These are phyloP conservation scores for Disparrhopalites patrizii DNA, from an alignment of 2,888 invertebrate genomes.

Conservation along the genomic window DNA sequence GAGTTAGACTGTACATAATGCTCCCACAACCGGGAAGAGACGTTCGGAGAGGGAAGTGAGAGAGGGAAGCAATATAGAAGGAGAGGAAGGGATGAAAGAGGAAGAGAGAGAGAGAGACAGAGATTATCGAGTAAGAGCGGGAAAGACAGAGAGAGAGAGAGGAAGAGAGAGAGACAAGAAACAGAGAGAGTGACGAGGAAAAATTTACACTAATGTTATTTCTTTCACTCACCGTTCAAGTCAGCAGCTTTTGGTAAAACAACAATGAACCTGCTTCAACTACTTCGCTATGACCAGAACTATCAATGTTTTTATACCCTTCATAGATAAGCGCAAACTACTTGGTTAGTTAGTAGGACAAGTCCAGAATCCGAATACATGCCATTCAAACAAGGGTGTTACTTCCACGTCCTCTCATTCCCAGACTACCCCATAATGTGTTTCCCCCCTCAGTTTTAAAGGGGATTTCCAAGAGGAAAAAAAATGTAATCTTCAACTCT, in stretches of 20 bases:
- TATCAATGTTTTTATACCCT: neutral
- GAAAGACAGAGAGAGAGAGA: neutral
- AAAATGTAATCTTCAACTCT: too few relatives aligned
- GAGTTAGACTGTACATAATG: too few relatives aligned
- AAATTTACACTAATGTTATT: neutral
- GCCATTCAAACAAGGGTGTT: neutral
- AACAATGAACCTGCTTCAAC: neutral
- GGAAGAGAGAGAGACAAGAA: neutral
- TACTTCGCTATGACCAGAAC: slow-evolving; percentile 2
- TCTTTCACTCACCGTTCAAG: slow-evolving; percentile 5
- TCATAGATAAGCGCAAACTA: slow-evolving; percentile 3
- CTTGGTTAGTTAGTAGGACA: slow-evolving; percentile 2
- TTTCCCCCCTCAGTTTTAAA: too few relatives aligned
- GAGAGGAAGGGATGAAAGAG: too few relatives aligned
- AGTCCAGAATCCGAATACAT: neutral
- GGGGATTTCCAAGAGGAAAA: too few relatives aligned
- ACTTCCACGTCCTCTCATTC: too few relatives aligned
- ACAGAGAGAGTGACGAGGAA: neutral
- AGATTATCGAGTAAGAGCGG: too few relatives aligned
- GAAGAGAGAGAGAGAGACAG: too few relatives aligned
- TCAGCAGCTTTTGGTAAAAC: slow-evolving; percentile 5
- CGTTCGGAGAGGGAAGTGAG: too few relatives aligned
- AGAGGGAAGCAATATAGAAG: too few relatives aligned
- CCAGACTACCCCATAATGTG: too few relatives aligned
- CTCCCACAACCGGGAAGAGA: too few relatives aligned